Conservation (phyloP, 2,797 vertebrate genomes). For the Cossypha dichroa region DNA sequence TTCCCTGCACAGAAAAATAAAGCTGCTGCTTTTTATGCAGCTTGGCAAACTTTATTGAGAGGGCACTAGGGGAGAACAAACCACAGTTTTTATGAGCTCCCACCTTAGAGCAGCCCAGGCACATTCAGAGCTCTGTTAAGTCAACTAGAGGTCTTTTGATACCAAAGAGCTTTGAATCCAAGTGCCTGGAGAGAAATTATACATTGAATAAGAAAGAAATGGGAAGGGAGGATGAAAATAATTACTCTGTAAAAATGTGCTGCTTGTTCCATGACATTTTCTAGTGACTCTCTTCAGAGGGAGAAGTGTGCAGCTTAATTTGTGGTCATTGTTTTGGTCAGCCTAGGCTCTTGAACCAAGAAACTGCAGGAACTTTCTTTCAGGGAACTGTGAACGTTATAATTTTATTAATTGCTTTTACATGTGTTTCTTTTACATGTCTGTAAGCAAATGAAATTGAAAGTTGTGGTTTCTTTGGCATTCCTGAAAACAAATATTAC, state of each 20-base stretch:
- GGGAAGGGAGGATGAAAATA: not conserved
- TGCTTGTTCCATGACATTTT: slow-evolving; percentile 47
- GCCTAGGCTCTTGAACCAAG: not conserved
- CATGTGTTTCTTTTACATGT: slow-evolving; percentile 71
- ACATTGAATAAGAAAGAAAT: not conserved
- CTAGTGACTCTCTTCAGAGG: slow-evolving; percentile 34
- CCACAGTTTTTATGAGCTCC: not conserved
- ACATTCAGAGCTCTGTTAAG: not conserved
- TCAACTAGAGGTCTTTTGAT: not conserved
- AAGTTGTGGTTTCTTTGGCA: slow-evolving; percentile 62
- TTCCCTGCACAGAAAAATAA: not conserved
- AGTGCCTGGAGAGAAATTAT: not conserved
- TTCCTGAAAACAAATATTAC: slow-evolving; percentile 55
- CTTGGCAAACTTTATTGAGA: slow-evolving; percentile 7
- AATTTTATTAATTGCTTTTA: slow-evolving; percentile 75
- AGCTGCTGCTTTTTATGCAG: not conserved
- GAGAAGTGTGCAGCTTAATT: slow-evolving; percentile 39
- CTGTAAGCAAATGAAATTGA: slow-evolving; percentile 69
- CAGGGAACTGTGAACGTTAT: slow-evolving; percentile 36
- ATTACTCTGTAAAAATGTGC: not conserved
- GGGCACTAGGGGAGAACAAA: not conserved
- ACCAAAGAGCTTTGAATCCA: not conserved
- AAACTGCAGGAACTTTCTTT: slow-evolving; percentile 44
- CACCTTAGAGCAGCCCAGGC: not conserved
- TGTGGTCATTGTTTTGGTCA: slow-evolving; percentile 41